Evolutionary conservation across 2,797 vertebrate species (phyloP), one percentile per base, ranked within the genome.

Genomic region (Serranus cabrilla): DNA sequence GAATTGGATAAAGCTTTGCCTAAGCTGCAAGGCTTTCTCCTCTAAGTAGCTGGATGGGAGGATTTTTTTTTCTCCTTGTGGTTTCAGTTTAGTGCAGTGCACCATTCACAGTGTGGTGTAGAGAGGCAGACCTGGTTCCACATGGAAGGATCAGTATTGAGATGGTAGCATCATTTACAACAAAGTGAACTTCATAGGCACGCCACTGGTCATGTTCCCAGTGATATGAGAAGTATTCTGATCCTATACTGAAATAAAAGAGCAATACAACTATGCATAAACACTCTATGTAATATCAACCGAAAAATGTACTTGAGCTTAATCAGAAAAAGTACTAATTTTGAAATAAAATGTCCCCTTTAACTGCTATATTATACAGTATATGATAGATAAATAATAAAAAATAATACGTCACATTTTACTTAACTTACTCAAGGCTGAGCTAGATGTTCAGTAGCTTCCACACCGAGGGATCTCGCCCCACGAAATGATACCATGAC

Each of bases 1-100:
- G 88, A 91, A 88, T 89, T 91, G 90, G 85, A 86, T 80, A 77
- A 81, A 91, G 91, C 91, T 93, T 94, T 91, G 85, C 80, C 85
- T 92, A 94, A 93, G 87, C 92, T 92, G 87, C 61, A 43, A 72
- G 86, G 87, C 87, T 92, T 91, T 91, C 76, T 83, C 68, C 79
- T 87, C 84, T 87, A 87, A 93, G 90, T 76, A 84, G 88, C 86
- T 83, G 77, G 70, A 88, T 82, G 76, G 76, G 56, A 81, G 83
- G 85, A 87, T 34, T 34, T 34, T 34, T 34, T 91, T 80, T 59
- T 82, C 73, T 68, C 57, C 84, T 83, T 7, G 20, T 78, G 80
- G 78, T 72, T 87, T 75, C 68, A 55, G 74, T 89, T 83, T 74
- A 56, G 79, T 27, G 61, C 70, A 55, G 66, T 74, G 71, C 64